A percentile compares a stretch with the other conserved stretches of the same genome.
Evolutionary conservation across 2,797 vertebrate species (phyloP).

Genomic region (Pantherophis vulpinus): DNA sequence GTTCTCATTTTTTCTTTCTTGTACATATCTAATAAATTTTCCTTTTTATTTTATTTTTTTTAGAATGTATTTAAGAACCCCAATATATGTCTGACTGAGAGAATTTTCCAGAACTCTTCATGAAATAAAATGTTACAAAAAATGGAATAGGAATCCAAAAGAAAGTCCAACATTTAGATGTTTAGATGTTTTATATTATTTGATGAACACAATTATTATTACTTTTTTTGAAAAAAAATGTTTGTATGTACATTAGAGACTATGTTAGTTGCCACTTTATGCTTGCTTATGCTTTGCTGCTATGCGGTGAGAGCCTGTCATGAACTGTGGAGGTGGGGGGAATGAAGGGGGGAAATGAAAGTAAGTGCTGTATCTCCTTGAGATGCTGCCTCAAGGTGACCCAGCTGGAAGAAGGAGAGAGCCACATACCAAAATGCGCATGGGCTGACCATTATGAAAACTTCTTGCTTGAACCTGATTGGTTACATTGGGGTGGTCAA

Average conservation of each 20-base stretch:
- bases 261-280: not conserved
- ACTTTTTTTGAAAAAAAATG: not conserved
- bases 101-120: not conserved
- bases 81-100: not conserved
- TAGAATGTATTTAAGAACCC: not conserved
- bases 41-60: not conserved
- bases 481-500: not conserved
- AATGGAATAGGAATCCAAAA: not conserved
- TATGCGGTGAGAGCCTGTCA: not conserved
- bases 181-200: not conserved
- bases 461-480: not conserved
- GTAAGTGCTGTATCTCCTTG: not conserved
- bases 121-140: not conserved
- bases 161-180: not conserved
- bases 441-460: not conserved
- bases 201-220: not conserved
- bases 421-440: not conserved
- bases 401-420: not conserved
- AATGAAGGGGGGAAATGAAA: not conserved
- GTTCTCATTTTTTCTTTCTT: not conserved
- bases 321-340: not conserved
- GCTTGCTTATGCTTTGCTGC: not conserved
- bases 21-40: not conserved
- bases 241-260: not conserved
- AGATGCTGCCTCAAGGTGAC: not conserved